A percentile compares a stretch with the other conserved stretches of the same genome.
phyloP scores from a whole-genome alignment of 2,113 vertebrate species.

The Zootoca vivipara region DNA sequence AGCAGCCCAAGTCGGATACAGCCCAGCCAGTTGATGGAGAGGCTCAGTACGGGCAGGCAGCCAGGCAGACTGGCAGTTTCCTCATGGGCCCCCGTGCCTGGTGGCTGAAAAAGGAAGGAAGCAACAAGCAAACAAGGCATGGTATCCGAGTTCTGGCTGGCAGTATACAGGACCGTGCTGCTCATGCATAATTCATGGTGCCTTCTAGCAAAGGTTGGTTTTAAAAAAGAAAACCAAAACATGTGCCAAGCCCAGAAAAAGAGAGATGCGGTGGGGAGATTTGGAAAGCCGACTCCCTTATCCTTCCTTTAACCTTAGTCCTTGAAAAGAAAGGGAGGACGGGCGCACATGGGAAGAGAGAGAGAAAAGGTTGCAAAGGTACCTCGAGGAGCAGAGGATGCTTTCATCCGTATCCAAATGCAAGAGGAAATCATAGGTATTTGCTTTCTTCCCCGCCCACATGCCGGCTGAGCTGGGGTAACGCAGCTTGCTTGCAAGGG shows the following conservation, averaged over 20 bases:
- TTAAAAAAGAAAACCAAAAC: background rate
- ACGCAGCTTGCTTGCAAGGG: background rate
- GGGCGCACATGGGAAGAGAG: background rate
- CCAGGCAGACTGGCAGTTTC: background rate
- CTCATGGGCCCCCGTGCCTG: background rate
- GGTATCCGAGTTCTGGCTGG: background rate
- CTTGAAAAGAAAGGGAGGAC: background rate
- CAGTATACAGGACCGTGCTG: background rate
- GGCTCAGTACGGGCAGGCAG: background rate
- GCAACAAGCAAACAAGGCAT: background rate
- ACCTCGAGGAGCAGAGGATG: background rate
- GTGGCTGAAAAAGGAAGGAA: too few relatives aligned
- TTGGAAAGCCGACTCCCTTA: background rate
- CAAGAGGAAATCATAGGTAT: background rate
- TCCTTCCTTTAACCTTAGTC: background rate
- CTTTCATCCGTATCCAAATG: background rate
- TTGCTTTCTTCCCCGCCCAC: background rate
- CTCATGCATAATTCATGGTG: background rate
- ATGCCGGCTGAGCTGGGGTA: background rate
- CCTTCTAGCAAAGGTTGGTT: background rate
- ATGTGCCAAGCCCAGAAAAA: background rate
- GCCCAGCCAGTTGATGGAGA: too few relatives aligned
- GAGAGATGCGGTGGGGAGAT: background rate
- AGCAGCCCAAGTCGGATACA: too few relatives aligned
- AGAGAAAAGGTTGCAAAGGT: background rate